Base-by-base conservation (phyloP, 2,113 vertebrate genomes). In the Embiotoca jacksoni region DNA sequence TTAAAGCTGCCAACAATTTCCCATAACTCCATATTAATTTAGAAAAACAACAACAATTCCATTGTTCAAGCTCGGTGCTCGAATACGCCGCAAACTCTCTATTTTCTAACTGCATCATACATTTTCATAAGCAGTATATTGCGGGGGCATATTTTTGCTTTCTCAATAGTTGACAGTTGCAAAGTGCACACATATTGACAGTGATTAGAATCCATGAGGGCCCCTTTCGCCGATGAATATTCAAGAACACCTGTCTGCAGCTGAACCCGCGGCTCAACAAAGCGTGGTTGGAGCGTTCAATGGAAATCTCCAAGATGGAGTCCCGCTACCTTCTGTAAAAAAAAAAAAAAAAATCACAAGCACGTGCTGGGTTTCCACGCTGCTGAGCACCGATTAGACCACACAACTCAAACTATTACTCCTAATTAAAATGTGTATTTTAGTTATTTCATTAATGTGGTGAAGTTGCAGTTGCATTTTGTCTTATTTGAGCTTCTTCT, bases 241-340 rank as follows among this genome's bases (percentile, higher is more conserved):
- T 92, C 93, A 95, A 10, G 47, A 92, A 90, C 94, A 94, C 93
- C 93, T 94, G 94, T 88, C 89, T 78, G 84, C 83, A 58, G 72
- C 64, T 72, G 50, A 92, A 88, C 72, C 68, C 6, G 82, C 60
- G 6, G 69, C 55, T 91, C 80, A 72, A 79, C 84, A 86, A 78
- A 75, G 77, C 66, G 74, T 78, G 77, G 79, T 82, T 59, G 72
- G 78, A 84, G 73, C 72, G 10, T 81, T 80, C 85, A 52, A 7
- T 59, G 30, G 50, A 35, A 83, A 79, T 30, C 58, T 82, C 68
- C 16, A 72, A 85, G 82, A 90, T 79, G 68, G 76, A 87, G 55
- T 72, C 73, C 74, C 73, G 76, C 72, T 66, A 32, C n/a, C 0
- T 16, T 57, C 62, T 6, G 23, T 14, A 8, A 82, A 78, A 76